Percentiles rank a stretch among this genome's conserved stretches.
Evolutionary conservation across 2,113 vertebrate species (phyloP).

Genomic region (Trochalopteron elliotii): DNA sequence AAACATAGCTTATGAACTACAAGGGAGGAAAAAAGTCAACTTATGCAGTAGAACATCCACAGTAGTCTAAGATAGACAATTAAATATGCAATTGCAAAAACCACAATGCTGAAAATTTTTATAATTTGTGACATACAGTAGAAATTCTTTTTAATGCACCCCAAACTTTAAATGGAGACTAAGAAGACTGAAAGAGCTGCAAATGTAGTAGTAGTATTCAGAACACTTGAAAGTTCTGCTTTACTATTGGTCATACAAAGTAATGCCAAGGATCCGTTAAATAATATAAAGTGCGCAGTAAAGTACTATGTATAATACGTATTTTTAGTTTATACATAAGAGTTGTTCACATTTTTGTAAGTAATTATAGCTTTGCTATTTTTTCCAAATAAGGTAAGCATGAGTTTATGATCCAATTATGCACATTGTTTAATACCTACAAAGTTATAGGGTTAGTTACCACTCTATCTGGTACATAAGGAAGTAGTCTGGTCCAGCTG

Average conservation of each 20-base stretch:
- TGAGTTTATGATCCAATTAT: background rate
- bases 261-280: background rate
- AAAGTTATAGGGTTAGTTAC: background rate
- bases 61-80: background rate
- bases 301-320: background rate
- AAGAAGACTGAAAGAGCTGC: background rate
- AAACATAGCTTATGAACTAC: background rate
- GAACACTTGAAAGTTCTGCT: background rate
- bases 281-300: background rate
- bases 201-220: background rate
- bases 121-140: background rate
- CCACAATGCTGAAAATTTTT: background rate
- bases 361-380: background rate
- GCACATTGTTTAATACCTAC: slow-evolving; percentile 4
- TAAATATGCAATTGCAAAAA: background rate
- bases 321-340: background rate
- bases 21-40: background rate
- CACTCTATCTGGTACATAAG: background rate
- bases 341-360: background rate
- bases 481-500: background rate
- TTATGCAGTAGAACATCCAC: background rate
- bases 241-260: background rate
- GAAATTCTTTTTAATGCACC: background rate
- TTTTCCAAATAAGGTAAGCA: slow-evolving; percentile 28
- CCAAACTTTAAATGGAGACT: background rate